A percentile compares a stretch with the other conserved stretches of the same genome.
phyloP scores from a whole-genome alignment of 2,797 vertebrate genomes.

The Mus minutoides region DNA sequence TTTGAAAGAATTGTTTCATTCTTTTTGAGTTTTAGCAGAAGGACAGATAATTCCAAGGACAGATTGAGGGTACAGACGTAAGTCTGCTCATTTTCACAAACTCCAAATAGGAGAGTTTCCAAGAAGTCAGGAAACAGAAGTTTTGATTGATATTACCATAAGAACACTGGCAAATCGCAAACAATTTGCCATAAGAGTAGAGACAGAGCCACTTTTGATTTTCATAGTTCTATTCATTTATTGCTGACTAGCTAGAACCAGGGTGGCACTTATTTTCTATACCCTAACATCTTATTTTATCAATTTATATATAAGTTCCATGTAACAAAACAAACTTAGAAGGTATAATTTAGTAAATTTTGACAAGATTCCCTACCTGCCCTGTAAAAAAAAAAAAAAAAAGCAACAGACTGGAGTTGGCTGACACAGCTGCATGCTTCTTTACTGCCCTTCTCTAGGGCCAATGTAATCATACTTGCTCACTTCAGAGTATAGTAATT shows the following conservation, averaged over 20 bases:
- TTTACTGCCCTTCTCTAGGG: neutral
- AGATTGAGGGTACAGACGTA: neutral
- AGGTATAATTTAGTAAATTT: slow-evolving; percentile 17
- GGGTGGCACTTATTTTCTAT: neutral
- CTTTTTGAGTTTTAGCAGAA: slow-evolving; percentile 11
- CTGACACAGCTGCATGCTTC: neutral
- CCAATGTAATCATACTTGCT: neutral
- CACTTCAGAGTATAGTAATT: neutral
- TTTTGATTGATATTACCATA: slow-evolving; percentile 25
- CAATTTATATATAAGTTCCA: slow-evolving; percentile 47
- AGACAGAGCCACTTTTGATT: slow-evolving; percentile 24
- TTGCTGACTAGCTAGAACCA: slow-evolving; percentile 37
- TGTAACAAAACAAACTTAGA: slow-evolving; percentile 40
- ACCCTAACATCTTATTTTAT: slow-evolving; percentile 36
- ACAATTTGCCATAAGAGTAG: neutral
- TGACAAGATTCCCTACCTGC: slow-evolving; percentile 13
- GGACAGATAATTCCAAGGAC: slow-evolving; percentile 32
- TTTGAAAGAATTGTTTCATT: slow-evolving; percentile 54
- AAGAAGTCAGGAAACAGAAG: slow-evolving; percentile 39
- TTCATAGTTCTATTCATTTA: neutral
- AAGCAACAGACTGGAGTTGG: neutral
- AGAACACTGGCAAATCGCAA: slow-evolving; percentile 33
- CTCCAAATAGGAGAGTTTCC: neutral
- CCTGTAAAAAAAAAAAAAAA: neutral
- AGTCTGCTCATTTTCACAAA: neutral